Base-by-base conservation (phyloP, 1,140 invertebrate species). In the Trichoplusia ni region DNA sequence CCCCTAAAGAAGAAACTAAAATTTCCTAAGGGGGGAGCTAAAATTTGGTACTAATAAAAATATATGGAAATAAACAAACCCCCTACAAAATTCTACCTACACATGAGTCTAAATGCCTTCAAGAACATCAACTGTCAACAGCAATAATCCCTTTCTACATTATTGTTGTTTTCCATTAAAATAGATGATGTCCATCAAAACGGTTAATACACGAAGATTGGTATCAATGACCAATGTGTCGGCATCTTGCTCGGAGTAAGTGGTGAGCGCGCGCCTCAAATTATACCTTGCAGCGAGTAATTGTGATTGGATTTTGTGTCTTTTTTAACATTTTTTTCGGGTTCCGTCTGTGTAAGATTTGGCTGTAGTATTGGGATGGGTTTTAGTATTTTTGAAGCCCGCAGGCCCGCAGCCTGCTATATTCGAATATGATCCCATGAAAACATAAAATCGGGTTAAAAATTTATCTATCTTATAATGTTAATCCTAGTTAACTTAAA, bases 241-340 rank as follows among this genome's bases (percentile, higher is more conserved):
- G 47, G 35, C 35, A 13, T 44, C 58, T 61, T 67, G 61, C 35
- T 47, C 33, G 13, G 7, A n/a, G 33, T 37, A 23, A 58, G 54
- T 14, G 38, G 11, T 0, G 25, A 59, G 25, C 27, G 40, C 46
- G 46, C 13, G 40, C 25, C 56, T 60, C 63, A 53, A 82, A 86
- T 83, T 80, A 83, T 69, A 76, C 62, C 51, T 58, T 58, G 44
- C 38, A 67, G 69, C 38, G 44, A 73, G 69, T 86, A 81, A 86
- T 84, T 84, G 79, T 80, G 79, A 86, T 84, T 86, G 82, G 84
- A 77, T 79, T 78, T 74, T 77, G 79, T 77, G 62, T 75, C 79
- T 83, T 74, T 72, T 72, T 78, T 77, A 79, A 73, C 68, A 67
- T 68, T 74, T 70, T 38, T 78, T 70, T 69, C 60, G 74, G 56